Evolutionary conservation across 2,113 vertebrate species (phyloP).

Genomic region (Machaerirhynchus nigripectus): DNA sequence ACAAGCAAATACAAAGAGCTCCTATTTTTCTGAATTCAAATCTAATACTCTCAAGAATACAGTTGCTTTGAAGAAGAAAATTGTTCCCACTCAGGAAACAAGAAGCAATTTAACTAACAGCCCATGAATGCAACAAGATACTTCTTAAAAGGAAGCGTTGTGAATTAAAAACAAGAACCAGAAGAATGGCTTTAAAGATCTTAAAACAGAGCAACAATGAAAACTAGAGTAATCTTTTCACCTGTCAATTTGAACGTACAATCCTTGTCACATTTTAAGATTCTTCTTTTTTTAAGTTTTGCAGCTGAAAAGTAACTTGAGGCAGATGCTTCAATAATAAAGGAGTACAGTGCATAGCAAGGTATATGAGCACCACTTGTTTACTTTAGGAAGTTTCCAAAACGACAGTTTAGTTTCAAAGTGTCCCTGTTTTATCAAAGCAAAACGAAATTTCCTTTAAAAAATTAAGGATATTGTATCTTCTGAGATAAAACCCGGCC

Average conservation of each 20-base stretch:
- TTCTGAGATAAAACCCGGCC: neutral
- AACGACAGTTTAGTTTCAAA: neutral
- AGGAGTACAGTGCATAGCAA: neutral
- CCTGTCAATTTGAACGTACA: neutral
- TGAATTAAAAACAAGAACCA: conserved; percentile 1
- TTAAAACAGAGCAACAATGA: neutral
- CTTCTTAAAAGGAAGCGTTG: neutral
- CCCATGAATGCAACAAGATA: neutral
- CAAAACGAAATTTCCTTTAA: neutral
- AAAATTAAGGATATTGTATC: neutral
- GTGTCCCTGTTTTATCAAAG: neutral
- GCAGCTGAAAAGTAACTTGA: neutral
- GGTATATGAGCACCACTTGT: neutral
- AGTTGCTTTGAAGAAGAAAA: neutral
- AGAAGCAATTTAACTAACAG: neutral
- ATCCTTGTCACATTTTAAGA: neutral
- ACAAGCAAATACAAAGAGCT: neutral
- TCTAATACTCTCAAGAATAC: neutral
- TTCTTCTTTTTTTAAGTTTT: neutral
- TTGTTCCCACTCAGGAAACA: neutral
- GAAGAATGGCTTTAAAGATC: neutral
- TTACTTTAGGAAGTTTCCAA: neutral
- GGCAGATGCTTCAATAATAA: neutral
- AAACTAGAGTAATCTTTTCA: neutral
- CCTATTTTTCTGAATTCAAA: neutral